Base-by-base conservation (phyloP, 1,140 invertebrate genomes). In the Nixonia krombeini region DNA sequence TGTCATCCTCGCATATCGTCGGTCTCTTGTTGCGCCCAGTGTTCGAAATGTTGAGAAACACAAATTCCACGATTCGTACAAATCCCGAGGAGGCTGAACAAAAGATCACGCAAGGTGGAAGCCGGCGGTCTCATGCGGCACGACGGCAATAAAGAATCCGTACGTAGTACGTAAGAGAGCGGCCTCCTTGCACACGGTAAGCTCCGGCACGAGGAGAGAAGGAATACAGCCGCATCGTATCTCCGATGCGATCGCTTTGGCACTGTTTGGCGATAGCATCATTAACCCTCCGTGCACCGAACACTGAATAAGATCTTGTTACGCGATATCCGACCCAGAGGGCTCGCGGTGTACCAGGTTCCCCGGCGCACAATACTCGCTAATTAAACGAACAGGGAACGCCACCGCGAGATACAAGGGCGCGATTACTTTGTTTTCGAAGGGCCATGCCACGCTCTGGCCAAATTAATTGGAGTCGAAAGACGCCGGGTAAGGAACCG, bases 241-340 rank as follows among this genome's bases (percentile, higher is more conserved):
- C 80, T 67, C 72, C 78, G 82, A 80, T 83, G 80, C 80, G 73
- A 83, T 83, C 82, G 79, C 77, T 81, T 82, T 84, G 80, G 82
- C 82, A 84, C 82, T 83, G 81, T 76, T 74, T 75, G 76, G 78
- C 81, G 82, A 84, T 84, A 84, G 81, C 80, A 84, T 83, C 82
- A 80, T 84, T 81, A 84, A 82, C 81, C 82, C 79, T 75, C 73
- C 53, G 68, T 74, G 76, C 73, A 74, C 70, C 72, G 75, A 80
- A 82, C 78, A 77, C 75, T 73, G 81, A 79, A 82, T 80, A 78
- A 84, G 82, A 84, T 84, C 80, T 84, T 83, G 82, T 84, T 82
- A 80, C 75, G 74, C 76, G 82, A 84, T 84, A 83, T 70, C 53
- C 52, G 64, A 50, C 67, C 64, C 67, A 55, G 53, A 47, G 53